phyloP scores from a whole-genome alignment of 2,797 vertebrate species.

The Odontamblyopus lacepedii region DNA sequence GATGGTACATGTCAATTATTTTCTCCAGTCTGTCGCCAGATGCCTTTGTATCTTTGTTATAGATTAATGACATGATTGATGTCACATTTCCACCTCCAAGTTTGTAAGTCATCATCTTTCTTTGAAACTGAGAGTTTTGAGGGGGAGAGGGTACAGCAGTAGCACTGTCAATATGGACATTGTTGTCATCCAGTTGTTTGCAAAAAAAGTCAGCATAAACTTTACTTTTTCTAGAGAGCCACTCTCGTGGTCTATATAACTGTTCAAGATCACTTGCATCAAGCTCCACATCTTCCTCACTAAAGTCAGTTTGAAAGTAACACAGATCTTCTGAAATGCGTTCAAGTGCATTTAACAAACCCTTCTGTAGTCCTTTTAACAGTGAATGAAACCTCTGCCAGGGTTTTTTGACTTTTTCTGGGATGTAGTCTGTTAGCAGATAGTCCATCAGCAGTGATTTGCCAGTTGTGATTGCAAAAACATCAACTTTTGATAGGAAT shows the following conservation, averaged over 20 bases:
- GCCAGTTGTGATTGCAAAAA: constrained; percentile 42
- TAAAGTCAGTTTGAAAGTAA: constrained; percentile 54
- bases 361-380: constrained; percentile 39
- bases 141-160: accelerated
- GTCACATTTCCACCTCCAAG: constrained; percentile 71
- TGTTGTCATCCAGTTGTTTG: too few species aligned
- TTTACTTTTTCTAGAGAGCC: constrained; percentile 64
- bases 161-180: neutral
- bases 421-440: too few species aligned
- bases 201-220: too few species aligned
- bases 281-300: constrained; percentile 46
- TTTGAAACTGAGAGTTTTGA: constrained; percentile 50
- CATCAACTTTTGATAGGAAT: constrained; percentile 52
- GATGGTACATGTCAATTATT: constrained; percentile 63
- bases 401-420: constrained; percentile 4
- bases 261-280: constrained; percentile 55
- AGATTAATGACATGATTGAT: constrained; percentile 67
- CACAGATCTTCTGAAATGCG: too few species aligned
- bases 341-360: too few species aligned
- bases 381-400: constrained; percentile 67
- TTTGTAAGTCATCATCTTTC: constrained; percentile 59
- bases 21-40: constrained; percentile 61
- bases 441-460: too few species aligned
- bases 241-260: constrained; percentile 61
- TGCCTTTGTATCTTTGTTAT: constrained; percentile 35